phyloP scores from a whole-genome alignment of 2,888 invertebrate genomes.

The Cryptosula pallasiana region DNA sequence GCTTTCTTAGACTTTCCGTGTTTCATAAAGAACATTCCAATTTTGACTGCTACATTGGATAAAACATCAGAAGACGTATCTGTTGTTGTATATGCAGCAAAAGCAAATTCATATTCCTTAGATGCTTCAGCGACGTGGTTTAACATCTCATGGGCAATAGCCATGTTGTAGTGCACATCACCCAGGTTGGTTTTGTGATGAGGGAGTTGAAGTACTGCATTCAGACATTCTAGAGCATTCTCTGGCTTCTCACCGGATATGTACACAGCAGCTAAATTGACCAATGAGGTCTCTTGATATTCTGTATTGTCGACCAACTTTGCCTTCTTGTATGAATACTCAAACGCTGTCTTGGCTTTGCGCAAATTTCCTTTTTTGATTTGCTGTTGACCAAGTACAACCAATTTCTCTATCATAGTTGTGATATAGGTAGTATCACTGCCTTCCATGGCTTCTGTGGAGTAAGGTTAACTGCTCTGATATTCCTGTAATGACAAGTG shows the following conservation, averaged over 20 bases:
- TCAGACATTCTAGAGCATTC: not conserved
- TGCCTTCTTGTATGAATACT: constrained; percentile 30
- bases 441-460: no score
- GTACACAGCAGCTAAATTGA: not conserved
- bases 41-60: not conserved
- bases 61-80: not conserved
- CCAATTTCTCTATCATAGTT: constrained; percentile 22
- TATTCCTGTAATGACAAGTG: no score
- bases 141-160: constrained; percentile 37
- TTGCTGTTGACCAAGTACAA: constrained; percentile 23
- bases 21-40: constrained; percentile 10
- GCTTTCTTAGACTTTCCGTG: not conserved
- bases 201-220: not conserved
- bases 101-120: constrained; percentile 30
- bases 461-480: no score
- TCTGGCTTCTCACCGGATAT: not conserved
- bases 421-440: no score
- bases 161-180: constrained; percentile 44
- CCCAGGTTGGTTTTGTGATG: constrained; percentile 30
- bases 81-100: not conserved
- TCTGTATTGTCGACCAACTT: not conserved
- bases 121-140: constrained; percentile 32
- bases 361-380: constrained; percentile 26
- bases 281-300: not conserved
- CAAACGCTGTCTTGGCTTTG: constrained; percentile 26